Conservation (phyloP, 2,888 invertebrate species). For the Malthinus seriepunctatus region DNA sequence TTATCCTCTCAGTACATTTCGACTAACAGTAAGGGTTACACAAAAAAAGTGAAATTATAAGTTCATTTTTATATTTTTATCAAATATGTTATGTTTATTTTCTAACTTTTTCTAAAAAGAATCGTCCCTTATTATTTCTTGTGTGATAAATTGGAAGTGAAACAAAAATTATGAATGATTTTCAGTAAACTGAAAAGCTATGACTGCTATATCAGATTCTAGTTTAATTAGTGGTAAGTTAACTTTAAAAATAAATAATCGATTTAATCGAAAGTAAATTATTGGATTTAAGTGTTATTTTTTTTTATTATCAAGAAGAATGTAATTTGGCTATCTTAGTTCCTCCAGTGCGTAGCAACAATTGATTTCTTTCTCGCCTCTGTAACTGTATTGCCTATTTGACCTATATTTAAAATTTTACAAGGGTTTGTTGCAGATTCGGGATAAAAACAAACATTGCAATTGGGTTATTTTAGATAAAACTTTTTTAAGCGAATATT, state of each 20-base stretch:
- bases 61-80: not conserved
- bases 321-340: not conserved
- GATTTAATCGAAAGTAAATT: not conserved
- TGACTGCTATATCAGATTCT: conserved; percentile 40
- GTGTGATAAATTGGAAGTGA: not conserved
- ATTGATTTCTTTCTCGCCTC: conserved; percentile 26
- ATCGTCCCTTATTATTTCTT: no score
- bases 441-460: not conserved
- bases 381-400: conserved; percentile 27
- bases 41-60: conserved; percentile 6
- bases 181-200: conserved; percentile 21
- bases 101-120: no score
- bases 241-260: not conserved
- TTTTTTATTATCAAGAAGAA: not conserved
- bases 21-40: conserved; percentile 9
- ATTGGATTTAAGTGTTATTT: not conserved
- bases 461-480: not conserved
- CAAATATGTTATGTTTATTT: no score
- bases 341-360: conserved; percentile 25
- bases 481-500: no score
- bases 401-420: conserved; percentile 30
- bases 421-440: conserved; percentile 20
- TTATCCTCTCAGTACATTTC: conserved; percentile 23
- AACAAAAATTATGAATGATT: conserved; percentile 1
- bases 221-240: conserved; percentile 38